Percentiles rank a stretch among this genome's conserved stretches.
Conservation (phyloP, 2,888 invertebrate species). For the Zaprionus lineosus region DNA sequence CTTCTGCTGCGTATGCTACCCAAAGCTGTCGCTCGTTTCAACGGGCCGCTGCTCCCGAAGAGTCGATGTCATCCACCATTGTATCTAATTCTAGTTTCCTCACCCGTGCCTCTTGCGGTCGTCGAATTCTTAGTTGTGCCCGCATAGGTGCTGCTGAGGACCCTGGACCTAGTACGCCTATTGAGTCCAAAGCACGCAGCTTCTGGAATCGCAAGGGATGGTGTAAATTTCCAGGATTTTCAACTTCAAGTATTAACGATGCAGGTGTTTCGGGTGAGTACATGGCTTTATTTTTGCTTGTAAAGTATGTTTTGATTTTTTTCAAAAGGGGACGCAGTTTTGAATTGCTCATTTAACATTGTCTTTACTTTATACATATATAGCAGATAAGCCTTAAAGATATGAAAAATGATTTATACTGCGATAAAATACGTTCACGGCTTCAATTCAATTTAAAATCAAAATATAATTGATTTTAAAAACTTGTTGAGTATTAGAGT, state of each 20-base stretch:
- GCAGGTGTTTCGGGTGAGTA: slow-evolving; percentile 87
- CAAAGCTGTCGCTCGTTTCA: slow-evolving; percentile 82
- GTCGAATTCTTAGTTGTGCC: slow-evolving; percentile 81
- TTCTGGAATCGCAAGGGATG: slow-evolving; percentile 91
- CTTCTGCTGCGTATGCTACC: slow-evolving; percentile 72
- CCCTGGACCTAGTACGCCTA: slow-evolving; percentile 79
- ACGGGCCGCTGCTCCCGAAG: slow-evolving; percentile 56
- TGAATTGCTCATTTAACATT: too few species aligned
- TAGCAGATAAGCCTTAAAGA: too few species aligned
- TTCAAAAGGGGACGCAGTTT: too few species aligned
- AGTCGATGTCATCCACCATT: slow-evolving; percentile 20
- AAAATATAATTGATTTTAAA: too few species aligned
- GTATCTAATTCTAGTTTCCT: slow-evolving; percentile 62
- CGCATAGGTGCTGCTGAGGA: slow-evolving; percentile 84
- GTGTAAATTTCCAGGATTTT: slow-evolving; percentile 90
- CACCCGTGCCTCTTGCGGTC: slow-evolving; percentile 83
- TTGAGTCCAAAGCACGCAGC: slow-evolving; percentile 82
- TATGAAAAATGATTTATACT: too few species aligned
- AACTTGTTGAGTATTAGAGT: too few species aligned
- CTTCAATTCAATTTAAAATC: too few species aligned
- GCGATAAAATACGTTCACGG: too few species aligned
- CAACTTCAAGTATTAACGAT: slow-evolving; percentile 88
- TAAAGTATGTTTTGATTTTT: too few species aligned
- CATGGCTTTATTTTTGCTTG: too few species aligned
- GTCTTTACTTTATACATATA: too few species aligned